These are phyloP conservation scores for Cnemophilus loriae DNA, from an alignment of 2,113 vertebrate species.

Conservation along the genomic window DNA sequence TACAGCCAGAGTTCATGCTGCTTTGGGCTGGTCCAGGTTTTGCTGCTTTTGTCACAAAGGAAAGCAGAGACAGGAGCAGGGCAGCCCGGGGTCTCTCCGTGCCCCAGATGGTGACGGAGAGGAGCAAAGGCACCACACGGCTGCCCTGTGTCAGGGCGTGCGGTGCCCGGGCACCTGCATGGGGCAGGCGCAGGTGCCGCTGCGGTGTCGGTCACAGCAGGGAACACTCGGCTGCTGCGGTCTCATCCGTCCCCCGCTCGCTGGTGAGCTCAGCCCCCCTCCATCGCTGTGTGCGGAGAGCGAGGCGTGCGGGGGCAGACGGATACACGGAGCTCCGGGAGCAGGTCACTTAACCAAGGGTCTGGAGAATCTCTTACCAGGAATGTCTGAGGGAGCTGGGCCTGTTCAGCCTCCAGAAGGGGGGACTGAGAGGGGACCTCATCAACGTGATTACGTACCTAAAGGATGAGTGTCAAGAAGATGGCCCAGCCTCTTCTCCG, in stretches of 20 bases:
- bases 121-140: neutral
- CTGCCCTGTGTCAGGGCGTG: neutral
- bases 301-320: neutral
- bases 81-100: neutral
- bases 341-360: no score
- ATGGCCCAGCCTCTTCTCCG: neutral
- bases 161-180: neutral
- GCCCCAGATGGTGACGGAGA: rapidly evolving
- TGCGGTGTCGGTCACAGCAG: rapidly evolving
- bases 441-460: neutral
- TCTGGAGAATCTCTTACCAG: neutral
- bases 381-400: neutral
- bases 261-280: neutral
- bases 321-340: neutral
- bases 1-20: neutral
- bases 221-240: rapidly evolving
- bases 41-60: neutral
- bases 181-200: rapidly evolving
- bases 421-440: neutral
- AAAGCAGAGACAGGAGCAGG: rapidly evolving
- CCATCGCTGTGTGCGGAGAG: neutral
- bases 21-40: neutral
- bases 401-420: neutral
- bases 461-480: neutral
- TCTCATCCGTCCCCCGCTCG: rapidly evolving